Evolutionary conservation across 1,140 invertebrate species (phyloP).

Genomic region (Chlorops oryzae): DNA sequence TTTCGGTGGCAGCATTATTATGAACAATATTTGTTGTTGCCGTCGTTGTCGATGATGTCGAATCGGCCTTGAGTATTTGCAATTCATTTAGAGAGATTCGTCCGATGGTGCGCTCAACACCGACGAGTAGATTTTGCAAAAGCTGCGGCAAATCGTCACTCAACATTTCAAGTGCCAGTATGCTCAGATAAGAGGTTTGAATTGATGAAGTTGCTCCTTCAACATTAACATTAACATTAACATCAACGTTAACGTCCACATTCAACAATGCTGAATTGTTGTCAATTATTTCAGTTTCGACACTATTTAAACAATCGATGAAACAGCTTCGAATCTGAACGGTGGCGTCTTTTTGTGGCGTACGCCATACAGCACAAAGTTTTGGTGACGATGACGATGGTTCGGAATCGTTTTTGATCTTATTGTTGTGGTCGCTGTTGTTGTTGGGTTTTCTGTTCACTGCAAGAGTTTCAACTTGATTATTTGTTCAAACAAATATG

Average conservation of each 20-base stretch:
- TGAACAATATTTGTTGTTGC: background rate
- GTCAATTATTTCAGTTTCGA: no score
- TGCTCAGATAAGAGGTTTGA: slow-evolving; percentile 9
- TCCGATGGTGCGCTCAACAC: slow-evolving; percentile 62
- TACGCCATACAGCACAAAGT: no score
- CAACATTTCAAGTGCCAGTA: slow-evolving; percentile 20
- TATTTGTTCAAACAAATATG: no score
- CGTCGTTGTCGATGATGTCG: background rate
- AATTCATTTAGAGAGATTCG: slow-evolving; percentile 60
- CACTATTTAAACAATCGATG: no score
- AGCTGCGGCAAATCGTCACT: slow-evolving; percentile 54
- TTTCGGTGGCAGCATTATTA: background rate
- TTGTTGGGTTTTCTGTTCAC: no score
- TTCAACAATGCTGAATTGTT: no score
- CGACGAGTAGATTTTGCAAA: slow-evolving; percentile 58
- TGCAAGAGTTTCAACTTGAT: no score
- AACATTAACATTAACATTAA: no score
- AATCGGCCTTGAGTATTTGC: slow-evolving; percentile 50
- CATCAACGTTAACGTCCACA: no score
- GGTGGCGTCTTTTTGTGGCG: no score
- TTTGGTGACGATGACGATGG: slow-evolving; percentile 2
- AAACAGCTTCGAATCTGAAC: no score
- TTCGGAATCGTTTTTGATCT: slow-evolving; percentile 1
- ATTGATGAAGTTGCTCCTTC: no score
- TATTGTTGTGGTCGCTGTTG: background rate